Base-by-base conservation (phyloP, 2,888 invertebrate species). In the Eudemis profundana region DNA sequence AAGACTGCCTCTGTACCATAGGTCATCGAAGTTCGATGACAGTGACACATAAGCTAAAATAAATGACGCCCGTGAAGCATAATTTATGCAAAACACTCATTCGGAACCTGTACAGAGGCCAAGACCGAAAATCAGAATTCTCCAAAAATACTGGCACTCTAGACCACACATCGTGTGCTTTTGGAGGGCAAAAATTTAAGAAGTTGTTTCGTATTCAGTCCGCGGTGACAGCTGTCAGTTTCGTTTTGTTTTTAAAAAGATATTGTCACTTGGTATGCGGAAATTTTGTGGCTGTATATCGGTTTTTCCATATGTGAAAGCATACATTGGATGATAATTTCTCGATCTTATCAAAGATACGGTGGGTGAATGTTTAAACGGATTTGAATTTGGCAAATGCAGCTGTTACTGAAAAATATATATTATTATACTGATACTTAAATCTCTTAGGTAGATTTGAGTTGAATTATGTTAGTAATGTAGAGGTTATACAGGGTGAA, bases 171-270 rank as follows among this genome's bases (percentile, higher is more conserved):
- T 57, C 68, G 33, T 61, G 71, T 56, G 51, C 65, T 70, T 69
- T 66, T 61, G 44, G 70, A 53, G 60, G 54, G 47, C 38, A 69
- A 70, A 76, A 73, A 63, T 67, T 59, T 69, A 65, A 69, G 47
- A 53, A 66, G 69, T 33, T 64, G 47, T 73, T 78, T 72, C 68
- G 61, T 65, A 78, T 75, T 76, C 77, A 69, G 71, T 50, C 53
- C 33, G 49, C 69, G 70, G 71, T 78, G 74, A 77, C 77, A 78
- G 74, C 75, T 77, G 78, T 77, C 78, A 78, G 69, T 77, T 73
- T 68, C 67, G 68, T 69, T 72, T 70, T 44, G 44, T 64, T 77
- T 72, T 63, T 27, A 42, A 62, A 68, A 53, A 21, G 14, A 50
- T 53, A 53, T 66, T 70, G 70, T 70, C 74, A 70, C 65, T 60